A percentile compares a stretch with the other conserved stretches of the same genome.
Conservation (phyloP, 37 sponge, comb jelly and placozoan genomes). For the Haliclona indistincta region DNA sequence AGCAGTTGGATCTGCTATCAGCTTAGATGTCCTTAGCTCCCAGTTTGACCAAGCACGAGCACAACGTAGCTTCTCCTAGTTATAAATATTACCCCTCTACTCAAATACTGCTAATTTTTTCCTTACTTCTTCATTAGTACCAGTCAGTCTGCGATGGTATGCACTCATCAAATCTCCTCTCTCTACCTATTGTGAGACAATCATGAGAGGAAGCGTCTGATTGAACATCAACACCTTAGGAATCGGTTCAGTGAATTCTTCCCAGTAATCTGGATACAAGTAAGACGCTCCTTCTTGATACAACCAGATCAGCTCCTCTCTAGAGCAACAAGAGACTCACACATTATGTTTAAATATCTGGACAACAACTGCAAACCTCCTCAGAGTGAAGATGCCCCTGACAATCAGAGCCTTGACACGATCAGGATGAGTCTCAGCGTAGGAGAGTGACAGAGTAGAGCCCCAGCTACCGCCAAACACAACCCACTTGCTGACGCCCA, state of each 20-base stretch:
- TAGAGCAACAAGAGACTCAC: slow-evolving; percentile 5
- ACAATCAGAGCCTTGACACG: slow-evolving; percentile 55
- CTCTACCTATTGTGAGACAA: slow-evolving; percentile 21
- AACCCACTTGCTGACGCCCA: slow-evolving; percentile 53
- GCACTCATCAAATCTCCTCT: slow-evolving; percentile 62
- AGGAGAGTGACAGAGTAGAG: slow-evolving; percentile 61
- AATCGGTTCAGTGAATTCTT: slow-evolving; percentile 46
- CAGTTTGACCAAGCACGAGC: slow-evolving; percentile 55
- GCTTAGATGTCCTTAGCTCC: slow-evolving; percentile 38
- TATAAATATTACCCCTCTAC: background rate
- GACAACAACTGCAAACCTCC: slow-evolving; percentile 35
- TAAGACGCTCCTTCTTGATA: slow-evolving; percentile 66
- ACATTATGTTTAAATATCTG: background rate
- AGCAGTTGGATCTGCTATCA: slow-evolving; percentile 11
- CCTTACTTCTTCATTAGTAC: slow-evolving; percentile 46
- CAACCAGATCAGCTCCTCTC: slow-evolving; percentile 61
- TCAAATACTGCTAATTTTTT: background rate
- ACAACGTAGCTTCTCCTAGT: slow-evolving; percentile 42
- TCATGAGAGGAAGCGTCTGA: background rate
- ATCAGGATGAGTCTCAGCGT: slow-evolving; percentile 54
- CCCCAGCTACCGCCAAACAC: slow-evolving; percentile 83
- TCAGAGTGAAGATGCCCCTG: slow-evolving; percentile 56
- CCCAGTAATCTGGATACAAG: slow-evolving; percentile 57
- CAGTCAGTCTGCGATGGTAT: slow-evolving; percentile 55
- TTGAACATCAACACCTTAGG: slow-evolving; percentile 37